These are phyloP conservation scores for Ammodytes dubius DNA, from an alignment of 2,113 vertebrate genomes.

Conservation along the genomic window DNA sequence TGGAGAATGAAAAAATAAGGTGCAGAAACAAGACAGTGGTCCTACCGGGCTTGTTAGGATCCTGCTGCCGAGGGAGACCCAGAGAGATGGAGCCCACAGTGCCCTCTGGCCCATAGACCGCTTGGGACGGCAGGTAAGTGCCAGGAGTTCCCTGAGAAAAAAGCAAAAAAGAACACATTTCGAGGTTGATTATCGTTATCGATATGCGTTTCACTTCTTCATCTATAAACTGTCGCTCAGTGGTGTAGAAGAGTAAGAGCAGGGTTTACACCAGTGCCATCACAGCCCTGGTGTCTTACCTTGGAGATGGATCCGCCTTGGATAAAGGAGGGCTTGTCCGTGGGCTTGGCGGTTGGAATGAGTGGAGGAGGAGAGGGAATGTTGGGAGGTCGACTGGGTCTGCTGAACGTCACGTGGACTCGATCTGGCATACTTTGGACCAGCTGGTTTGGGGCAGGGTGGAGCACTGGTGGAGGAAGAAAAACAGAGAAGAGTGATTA, in stretches of 20 bases:
- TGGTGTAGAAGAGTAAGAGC: not conserved
- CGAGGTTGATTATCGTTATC: constrained; percentile 6
- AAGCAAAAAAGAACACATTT: constrained; percentile 22
- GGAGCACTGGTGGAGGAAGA: constrained; percentile 87
- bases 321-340: constrained; percentile 98
- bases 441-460: constrained; percentile 93
- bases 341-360: constrained; percentile 98
- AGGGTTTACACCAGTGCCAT: not conserved
- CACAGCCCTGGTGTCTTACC: constrained; percentile 79
- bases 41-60: constrained; percentile 92
- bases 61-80: constrained; percentile 95
- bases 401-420: constrained; percentile 91
- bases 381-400: constrained; percentile 91
- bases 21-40: constrained; percentile 8
- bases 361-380: constrained; percentile 95
- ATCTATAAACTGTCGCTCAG: not conserved
- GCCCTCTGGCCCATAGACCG: constrained; percentile 90
- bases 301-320: constrained; percentile 98
- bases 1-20: not conserved
- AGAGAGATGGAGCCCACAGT: constrained; percentile 96
- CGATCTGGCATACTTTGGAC: constrained; percentile 91
- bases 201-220: not conserved
- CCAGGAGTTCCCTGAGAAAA: constrained; percentile 93
- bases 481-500: not conserved
- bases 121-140: constrained; percentile 94